Base-by-base conservation (phyloP, 2,888 invertebrate genomes). In the Drosophila cracens region DNA sequence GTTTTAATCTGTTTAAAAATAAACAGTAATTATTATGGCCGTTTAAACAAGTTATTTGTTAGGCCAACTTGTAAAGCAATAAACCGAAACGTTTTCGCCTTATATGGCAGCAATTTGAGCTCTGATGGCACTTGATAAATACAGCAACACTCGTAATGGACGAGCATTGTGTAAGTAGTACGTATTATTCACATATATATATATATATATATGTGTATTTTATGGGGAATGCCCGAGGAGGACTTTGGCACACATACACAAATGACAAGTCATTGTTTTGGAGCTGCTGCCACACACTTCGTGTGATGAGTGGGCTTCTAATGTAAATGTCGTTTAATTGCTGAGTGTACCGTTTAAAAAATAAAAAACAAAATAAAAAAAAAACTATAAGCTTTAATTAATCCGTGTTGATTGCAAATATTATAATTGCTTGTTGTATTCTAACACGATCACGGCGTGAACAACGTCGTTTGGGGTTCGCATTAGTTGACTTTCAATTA, bases 91-190 rank as follows among this genome's bases (percentile, higher is more conserved):
- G 27, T 31, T 65, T 33, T 49, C 49, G 43, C 36, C 73, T 48
- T 72, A 34, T 56, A 54, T 56, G 71, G 31, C 51, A 51, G 43
- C 40, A 36, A 36, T 36, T 29, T 54, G 46, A 36, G 34, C 48
- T 62, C 49, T 34, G 63, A 76, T 65, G 69, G n/a, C 65, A 49
- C 76, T 77, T 29, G 49, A 70, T 21, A 27, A 25, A n/a, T 59
- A 43, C 58, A 49, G 31, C 31, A 31, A 49, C 21, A 11, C 27
- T 56, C 40, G n/a, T n/a, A 38, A 38, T 48, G 29, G 46, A 27
- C 43, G 13, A 25, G 49, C 13, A 27, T 33, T 70, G 4, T 54
- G 6, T 60, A 43, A 62, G 62, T 46, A 33, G 8, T 40, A 3
- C n/a, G 34, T 54, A 43, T 61, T 54, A 27, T 18, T n/a, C n/a